Percentiles rank a stretch among this genome's conserved stretches.
Evolutionary conservation across 2,797 vertebrate species (phyloP).

Genomic region (Fundulus diaphanus): DNA sequence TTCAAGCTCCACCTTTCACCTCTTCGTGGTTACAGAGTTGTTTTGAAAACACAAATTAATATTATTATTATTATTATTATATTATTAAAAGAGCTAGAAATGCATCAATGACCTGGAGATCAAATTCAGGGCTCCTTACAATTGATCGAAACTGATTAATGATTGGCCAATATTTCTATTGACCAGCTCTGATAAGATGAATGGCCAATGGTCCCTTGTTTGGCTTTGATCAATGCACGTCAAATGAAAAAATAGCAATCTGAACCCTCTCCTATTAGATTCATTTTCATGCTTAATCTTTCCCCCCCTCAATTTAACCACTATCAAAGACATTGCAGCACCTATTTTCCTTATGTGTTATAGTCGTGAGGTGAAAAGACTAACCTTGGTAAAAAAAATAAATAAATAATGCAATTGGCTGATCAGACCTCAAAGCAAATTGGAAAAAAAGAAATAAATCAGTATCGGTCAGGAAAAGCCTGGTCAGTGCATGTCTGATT

Average conservation of each 20-base stretch:
- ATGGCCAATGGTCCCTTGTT: not conserved
- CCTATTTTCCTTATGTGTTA: not conserved
- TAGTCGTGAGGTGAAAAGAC: no score
- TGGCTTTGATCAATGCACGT: not conserved
- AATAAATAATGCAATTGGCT: not conserved
- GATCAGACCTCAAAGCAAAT: not conserved
- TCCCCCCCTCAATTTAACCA: not conserved
- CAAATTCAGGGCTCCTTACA: not conserved
- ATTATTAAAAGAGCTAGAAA: not conserved
- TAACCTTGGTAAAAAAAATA: not conserved
- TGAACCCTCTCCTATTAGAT: not conserved
- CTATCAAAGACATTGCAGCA: not conserved
- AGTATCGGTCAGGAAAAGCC: not conserved
- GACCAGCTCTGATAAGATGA: no score
- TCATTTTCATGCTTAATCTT: not conserved
- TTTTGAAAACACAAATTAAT: not conserved
- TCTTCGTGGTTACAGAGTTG: not conserved
- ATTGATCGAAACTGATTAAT: not conserved
- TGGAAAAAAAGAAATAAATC: no score
- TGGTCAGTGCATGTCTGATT: conserved; percentile 34
- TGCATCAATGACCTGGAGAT: not conserved
- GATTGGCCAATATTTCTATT: not conserved
- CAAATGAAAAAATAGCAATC: not conserved
- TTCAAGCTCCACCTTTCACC: not conserved
- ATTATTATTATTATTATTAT: not conserved